A percentile compares a stretch with the other conserved stretches of the same genome.
Conservation (phyloP, 2,888 invertebrate genomes). For the Pachydiplax longipennis region DNA sequence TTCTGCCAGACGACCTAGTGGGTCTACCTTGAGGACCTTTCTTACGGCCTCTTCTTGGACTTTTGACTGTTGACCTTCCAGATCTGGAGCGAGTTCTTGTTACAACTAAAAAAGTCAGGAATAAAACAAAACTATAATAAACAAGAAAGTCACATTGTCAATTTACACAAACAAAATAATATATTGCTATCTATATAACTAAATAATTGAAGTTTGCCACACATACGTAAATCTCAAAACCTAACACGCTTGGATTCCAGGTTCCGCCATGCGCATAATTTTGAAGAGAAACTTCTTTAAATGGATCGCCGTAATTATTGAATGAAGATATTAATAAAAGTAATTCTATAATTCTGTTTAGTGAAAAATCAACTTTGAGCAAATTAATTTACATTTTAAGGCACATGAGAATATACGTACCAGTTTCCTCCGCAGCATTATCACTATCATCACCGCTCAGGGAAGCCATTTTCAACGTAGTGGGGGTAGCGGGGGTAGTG, state of each 20-base stretch:
- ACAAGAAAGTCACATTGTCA: not conserved
- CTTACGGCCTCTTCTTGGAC: constrained; percentile 27
- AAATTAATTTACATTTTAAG: not conserved
- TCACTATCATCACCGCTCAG: constrained; percentile 35
- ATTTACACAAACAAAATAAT: not conserved
- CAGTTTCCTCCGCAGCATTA: constrained; percentile 39
- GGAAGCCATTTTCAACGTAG: constrained; percentile 42
- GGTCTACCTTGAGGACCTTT: constrained; percentile 27
- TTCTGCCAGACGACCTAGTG: constrained; percentile 26
- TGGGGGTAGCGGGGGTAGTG: not conserved
- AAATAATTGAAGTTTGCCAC: not conserved
- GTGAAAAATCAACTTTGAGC: not conserved
- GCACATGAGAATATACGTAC: not conserved
- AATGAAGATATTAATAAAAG: not conserved
- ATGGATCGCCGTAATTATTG: not conserved
- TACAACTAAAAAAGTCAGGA: not conserved
- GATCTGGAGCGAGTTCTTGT: constrained; percentile 9
- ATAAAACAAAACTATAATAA: not conserved
- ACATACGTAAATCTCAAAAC: not conserved
- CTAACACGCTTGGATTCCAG: not conserved
- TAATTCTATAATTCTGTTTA: not conserved
- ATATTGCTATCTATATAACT: not conserved
- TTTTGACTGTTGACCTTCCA: constrained; percentile 10
- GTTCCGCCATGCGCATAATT: constrained; percentile 33
- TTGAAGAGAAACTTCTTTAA: not conserved